Percentiles rank a stretch among this genome's conserved stretches.
These are phyloP conservation scores for Tragelaphus strepsiceros DNA, from an alignment of 2,113 vertebrate genomes.

Conservation along the genomic window DNA sequence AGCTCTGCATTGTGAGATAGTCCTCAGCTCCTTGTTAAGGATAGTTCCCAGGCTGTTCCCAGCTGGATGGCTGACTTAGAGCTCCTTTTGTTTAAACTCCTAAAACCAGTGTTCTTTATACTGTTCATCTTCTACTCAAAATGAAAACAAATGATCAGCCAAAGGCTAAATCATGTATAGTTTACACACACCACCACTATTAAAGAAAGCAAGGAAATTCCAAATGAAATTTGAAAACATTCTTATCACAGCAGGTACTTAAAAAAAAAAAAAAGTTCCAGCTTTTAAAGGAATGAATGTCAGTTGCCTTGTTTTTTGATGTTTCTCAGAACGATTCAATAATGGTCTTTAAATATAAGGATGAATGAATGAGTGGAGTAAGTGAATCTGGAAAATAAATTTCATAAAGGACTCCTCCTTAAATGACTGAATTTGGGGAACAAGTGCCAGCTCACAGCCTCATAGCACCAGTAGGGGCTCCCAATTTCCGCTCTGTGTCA, in stretches of 20 bases:
- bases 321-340: neutral
- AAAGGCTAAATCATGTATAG: neutral
- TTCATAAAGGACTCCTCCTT: neutral
- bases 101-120: neutral
- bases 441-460: neutral
- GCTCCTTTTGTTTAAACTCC: neutral
- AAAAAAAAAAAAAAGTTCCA: neutral
- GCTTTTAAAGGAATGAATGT: neutral
- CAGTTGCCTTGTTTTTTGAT: neutral
- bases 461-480: neutral
- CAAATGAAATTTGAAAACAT: neutral
- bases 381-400: neutral
- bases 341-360: neutral
- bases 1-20: rapidly evolving
- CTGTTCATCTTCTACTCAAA: neutral
- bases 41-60: neutral
- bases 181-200: neutral
- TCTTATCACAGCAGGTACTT: neutral
- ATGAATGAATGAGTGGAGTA: neutral
- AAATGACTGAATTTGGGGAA: neutral
- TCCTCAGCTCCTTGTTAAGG: neutral
- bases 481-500: neutral
- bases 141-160: neutral
- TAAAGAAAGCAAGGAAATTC: neutral
- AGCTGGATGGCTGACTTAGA: neutral